Evolutionary conservation across 2,113 vertebrate genomes (phyloP), one percentile per base, ranked within the genome.

Genomic region (Rhinichthys klamathensis): DNA sequence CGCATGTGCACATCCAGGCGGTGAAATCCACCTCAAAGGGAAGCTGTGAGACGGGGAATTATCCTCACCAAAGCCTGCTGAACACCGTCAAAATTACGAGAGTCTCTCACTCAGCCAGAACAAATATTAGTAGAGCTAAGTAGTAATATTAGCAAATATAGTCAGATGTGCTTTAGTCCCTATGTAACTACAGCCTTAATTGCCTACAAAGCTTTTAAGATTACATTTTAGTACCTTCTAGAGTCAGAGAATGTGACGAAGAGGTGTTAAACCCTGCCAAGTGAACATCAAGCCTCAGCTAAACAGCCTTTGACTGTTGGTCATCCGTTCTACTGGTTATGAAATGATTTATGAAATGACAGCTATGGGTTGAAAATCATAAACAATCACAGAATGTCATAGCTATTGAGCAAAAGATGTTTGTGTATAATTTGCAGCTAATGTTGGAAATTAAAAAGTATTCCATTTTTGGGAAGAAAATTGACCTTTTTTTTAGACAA

Each of bases 121-220:
- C 87, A 92, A 91, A 92, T 91, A 88, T 90, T 89, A 90, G 81
- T 79, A 84, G 76, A 80, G n/a, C 60, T 72, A 41, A 87, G 65
- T 77, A 69, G 84, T 85, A 88, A 89, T 88, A 85, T 87, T 41
- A 85, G 82, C 88, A 88, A 89, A 92, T 79, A 89, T 35, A 76
- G 67, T 51, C 3, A 58, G 67, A 86, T 77, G 79, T 60, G 54
- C 79, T 54, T 72, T 83, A 76, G 73, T 89, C 85, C 76, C 49
- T 80, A 44, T 84, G 77, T 70, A 67, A 58, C 76, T 79, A 84
- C 7, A 87, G 76, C 41, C 84, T 69, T 44, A 84, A 82, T 87
- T 85, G 81, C 70, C 80, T 76, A 61, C 80, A 85, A 80, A 90
- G 73, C 61, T 46, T 44, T 85, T 81, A 74, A 76, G 85, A 58